Percentiles rank a stretch among this genome's conserved stretches.
These are phyloP conservation scores for Scrobipalpa costella DNA, from an alignment of 2,888 invertebrate species.

Conservation along the genomic window DNA sequence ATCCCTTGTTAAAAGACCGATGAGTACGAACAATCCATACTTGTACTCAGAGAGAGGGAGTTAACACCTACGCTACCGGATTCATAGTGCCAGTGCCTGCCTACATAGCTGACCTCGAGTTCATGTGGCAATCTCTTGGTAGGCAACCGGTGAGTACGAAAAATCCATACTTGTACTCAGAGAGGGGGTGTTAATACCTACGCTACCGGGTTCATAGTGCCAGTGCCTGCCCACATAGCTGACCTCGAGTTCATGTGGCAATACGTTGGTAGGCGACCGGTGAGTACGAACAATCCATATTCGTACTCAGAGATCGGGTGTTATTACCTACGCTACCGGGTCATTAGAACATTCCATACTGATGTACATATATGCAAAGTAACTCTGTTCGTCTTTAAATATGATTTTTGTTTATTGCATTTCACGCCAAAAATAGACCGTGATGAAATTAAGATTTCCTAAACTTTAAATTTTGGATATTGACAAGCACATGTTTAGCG, in stretches of 20 bases:
- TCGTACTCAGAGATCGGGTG: slow-evolving; percentile 91
- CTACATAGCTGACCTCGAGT: slow-evolving; percentile 89
- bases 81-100: slow-evolving; percentile 91
- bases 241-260: slow-evolving; percentile 94
- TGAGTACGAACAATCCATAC: slow-evolving; percentile 65
- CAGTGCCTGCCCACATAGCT: slow-evolving; percentile 88
- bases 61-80: slow-evolving; percentile 92
- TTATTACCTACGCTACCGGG: slow-evolving; percentile 92
- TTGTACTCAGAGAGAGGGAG: slow-evolving; percentile 91
- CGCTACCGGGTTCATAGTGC: slow-evolving; percentile 91
- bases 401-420: too few species aligned
- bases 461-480: too few species aligned
- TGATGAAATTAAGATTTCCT: too few species aligned
- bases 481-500: too few species aligned
- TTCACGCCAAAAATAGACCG: too few species aligned
- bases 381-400: too few species aligned
- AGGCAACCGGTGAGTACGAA: slow-evolving; percentile 84
- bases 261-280: slow-evolving; percentile 86
- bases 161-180: too few species aligned
- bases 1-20: slow-evolving; percentile 86
- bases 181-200: slow-evolving; percentile 93
- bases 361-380: too few species aligned
- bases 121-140: slow-evolving; percentile 91
- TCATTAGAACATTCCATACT: too few species aligned
- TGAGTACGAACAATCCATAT: slow-evolving; percentile 73